Evolutionary conservation across 2,888 invertebrate species (phyloP).

Genomic region (Octonoba sinensis): DNA sequence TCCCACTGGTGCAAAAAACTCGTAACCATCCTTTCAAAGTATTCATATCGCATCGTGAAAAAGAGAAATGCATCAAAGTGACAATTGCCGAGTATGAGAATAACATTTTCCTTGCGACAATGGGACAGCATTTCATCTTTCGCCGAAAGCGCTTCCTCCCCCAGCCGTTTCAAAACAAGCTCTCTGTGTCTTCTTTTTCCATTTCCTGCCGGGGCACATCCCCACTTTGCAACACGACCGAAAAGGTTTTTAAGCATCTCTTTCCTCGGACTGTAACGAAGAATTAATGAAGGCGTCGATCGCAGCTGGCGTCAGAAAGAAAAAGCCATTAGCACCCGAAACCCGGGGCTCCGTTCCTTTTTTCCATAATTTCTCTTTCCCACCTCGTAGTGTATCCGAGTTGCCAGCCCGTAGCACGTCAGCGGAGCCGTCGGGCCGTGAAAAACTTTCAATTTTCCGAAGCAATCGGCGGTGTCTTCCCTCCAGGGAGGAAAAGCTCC

Average conservation of each 20-base stretch:
- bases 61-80: too few species aligned
- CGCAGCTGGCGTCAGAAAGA: slow-evolving; percentile 33
- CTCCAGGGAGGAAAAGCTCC: background rate
- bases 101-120: too few species aligned
- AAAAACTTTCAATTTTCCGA: slow-evolving; percentile 57
- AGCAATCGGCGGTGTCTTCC: slow-evolving; percentile 14
- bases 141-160: too few species aligned
- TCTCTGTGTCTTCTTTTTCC: too few species aligned
- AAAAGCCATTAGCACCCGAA: slow-evolving; percentile 56
- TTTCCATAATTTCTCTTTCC: background rate
- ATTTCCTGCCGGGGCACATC: too few species aligned
- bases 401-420: slow-evolving; percentile 37
- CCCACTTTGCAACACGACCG: too few species aligned
- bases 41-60: too few species aligned
- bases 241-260: slow-evolving; percentile 13
- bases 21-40: too few species aligned
- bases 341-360: slow-evolving; percentile 18
- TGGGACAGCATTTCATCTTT: too few species aligned
- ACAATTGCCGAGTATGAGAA: too few species aligned
- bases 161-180: too few species aligned
- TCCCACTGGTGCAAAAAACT: too few species aligned
- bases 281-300: slow-evolving; percentile 61
- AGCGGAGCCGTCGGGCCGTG: slow-evolving; percentile 39
- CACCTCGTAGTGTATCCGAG: slow-evolving; percentile 28
- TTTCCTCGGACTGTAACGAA: slow-evolving; percentile 28